phyloP scores from a whole-genome alignment of 2,797 vertebrate genomes.

The Falco cherrug region DNA sequence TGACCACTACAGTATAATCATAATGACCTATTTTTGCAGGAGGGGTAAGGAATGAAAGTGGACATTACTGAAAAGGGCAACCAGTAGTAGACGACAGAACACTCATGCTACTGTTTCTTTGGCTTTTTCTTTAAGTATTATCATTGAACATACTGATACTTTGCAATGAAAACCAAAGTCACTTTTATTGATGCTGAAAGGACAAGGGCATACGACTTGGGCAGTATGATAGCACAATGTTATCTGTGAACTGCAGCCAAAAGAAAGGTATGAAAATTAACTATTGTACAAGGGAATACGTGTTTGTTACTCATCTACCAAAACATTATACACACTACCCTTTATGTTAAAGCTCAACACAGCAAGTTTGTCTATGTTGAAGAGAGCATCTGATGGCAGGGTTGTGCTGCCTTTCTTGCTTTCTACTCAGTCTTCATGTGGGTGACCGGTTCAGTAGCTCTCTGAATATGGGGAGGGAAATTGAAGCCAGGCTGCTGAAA shows the following conservation, averaged over 20 bases:
- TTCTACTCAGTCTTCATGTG: neutral
- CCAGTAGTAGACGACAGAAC: neutral
- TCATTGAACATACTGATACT: neutral
- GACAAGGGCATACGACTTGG: neutral
- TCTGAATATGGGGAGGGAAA: neutral
- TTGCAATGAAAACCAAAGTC: neutral
- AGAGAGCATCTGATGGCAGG: neutral
- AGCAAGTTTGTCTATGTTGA: neutral
- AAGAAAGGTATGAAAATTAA: neutral
- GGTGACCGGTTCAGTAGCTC: neutral
- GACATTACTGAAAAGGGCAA: neutral
- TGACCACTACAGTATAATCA: neutral
- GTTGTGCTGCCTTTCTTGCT: neutral
- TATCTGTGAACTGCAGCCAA: neutral
- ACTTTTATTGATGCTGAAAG: neutral
- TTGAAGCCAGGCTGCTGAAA: neutral
- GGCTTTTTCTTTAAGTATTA: neutral
- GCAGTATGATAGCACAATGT: neutral
- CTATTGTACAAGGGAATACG: neutral
- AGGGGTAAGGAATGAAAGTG: neutral
- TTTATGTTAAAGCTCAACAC: neutral
- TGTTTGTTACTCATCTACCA: neutral
- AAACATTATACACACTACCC: neutral
- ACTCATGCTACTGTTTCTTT: neutral
- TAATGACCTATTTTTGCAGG: neutral